phyloP scores from a whole-genome alignment of 2,888 invertebrate genomes.

The Ochropacha duplaris region DNA sequence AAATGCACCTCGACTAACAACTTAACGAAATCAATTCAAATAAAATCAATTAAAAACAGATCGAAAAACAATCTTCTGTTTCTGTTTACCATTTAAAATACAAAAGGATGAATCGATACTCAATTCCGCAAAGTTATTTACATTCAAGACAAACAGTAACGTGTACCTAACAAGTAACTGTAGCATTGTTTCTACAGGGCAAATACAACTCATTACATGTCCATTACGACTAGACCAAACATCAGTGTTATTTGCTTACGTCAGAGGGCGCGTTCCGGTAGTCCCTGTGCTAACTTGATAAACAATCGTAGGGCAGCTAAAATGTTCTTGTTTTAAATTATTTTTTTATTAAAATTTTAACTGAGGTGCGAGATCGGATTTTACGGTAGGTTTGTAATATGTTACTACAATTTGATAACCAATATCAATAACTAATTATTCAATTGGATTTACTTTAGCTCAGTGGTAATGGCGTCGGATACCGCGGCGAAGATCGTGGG shows the following conservation, averaged over 20 bases:
- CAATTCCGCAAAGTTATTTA: neutral
- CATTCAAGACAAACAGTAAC: neutral
- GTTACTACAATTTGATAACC: too few relatives aligned
- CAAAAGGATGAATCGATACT: neutral
- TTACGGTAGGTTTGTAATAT: too few relatives aligned
- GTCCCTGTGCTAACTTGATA: constrained; percentile 6
- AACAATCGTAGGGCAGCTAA: constrained; percentile 10
- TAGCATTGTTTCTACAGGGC: constrained; percentile 13
- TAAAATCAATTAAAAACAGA: neutral
- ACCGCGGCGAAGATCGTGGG: too few relatives aligned
- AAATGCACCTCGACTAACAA: too few relatives aligned
- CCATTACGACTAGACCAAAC: constrained; percentile 27
- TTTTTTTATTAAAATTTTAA: too few relatives aligned
- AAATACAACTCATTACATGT: constrained; percentile 27
- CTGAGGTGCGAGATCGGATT: too few relatives aligned
- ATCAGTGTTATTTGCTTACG: constrained; percentile 23
- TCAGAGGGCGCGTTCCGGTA: constrained; percentile 11
- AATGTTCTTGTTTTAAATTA: constrained; percentile 7
- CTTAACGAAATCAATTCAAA: neutral
- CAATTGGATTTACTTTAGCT: too few relatives aligned
- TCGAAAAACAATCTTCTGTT: neutral
- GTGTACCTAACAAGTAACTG: constrained; percentile 15
- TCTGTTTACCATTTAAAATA: neutral
- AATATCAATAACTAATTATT: too few relatives aligned
- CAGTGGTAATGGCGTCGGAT: too few relatives aligned